Percentiles rank a stretch among this genome's conserved stretches.
These are phyloP conservation scores for Erebia aethiops DNA, from an alignment of 2,888 invertebrate genomes.

Conservation along the genomic window DNA sequence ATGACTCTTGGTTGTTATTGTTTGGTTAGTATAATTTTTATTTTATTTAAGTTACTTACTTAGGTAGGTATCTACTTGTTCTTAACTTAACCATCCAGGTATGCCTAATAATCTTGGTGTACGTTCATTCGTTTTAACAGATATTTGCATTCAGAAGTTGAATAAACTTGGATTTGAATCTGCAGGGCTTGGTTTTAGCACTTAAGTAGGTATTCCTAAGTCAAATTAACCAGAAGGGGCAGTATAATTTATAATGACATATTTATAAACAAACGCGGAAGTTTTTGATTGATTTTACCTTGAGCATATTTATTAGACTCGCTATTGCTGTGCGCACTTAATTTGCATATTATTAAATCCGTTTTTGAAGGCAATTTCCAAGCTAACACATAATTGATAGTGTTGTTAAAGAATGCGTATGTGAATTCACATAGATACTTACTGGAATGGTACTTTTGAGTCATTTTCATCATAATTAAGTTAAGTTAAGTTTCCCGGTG, in stretches of 20 bases:
- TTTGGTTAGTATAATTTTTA: no score
- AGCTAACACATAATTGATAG: conserved; percentile 11
- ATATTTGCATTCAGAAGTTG: background rate
- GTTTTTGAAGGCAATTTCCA: conserved; percentile 25
- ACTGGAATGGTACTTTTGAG: no score
- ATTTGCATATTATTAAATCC: conserved; percentile 25
- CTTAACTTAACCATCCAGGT: no score
- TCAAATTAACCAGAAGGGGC: background rate
- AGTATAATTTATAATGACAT: conserved; percentile 19
- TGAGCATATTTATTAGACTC: conserved; percentile 19
- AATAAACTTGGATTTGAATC: background rate
- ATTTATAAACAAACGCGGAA: conserved; percentile 25
- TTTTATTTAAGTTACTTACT: no score
- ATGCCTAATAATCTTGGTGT: no score
- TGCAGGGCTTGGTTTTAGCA: background rate
- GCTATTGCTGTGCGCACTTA: conserved; percentile 14
- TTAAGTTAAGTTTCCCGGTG: no score
- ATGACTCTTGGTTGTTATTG: no score
- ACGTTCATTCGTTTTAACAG: no score
- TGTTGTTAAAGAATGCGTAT: background rate
- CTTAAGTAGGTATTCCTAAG: background rate
- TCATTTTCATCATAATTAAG: no score
- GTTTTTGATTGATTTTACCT: conserved; percentile 23
- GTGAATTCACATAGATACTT: background rate
- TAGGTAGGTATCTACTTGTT: no score